Conservation (phyloP, 1,140 invertebrate genomes). For the Saxidomus purpurata region DNA sequence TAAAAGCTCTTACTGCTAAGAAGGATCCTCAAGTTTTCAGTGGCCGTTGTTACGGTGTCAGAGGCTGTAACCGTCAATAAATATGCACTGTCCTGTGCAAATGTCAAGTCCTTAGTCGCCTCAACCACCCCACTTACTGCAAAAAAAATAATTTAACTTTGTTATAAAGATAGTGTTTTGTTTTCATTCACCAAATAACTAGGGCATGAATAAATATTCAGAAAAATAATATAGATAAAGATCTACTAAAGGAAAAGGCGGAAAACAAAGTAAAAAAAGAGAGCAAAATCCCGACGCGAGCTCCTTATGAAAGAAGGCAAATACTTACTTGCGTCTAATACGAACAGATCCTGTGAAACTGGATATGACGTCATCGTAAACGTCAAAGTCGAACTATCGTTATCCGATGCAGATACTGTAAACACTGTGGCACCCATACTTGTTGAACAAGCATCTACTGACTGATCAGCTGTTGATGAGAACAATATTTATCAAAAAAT, state of each 20-base stretch:
- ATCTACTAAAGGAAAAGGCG: too few relatives aligned
- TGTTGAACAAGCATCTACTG: constrained; percentile 2
- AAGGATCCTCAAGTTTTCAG: background rate
- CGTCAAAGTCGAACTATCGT: constrained; percentile 22
- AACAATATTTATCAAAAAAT: background rate
- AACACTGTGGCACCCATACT: background rate
- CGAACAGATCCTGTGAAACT: constrained; percentile 24
- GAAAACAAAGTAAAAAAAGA: too few relatives aligned
- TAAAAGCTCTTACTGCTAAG: background rate
- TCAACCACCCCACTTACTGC: background rate
- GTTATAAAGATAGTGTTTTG: too few relatives aligned
- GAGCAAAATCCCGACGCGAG: too few relatives aligned
- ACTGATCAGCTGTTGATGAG: background rate
- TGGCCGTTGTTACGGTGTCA: background rate
- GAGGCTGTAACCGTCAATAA: constrained; percentile 3
- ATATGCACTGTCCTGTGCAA: constrained; percentile 30
- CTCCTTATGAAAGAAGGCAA: too few relatives aligned
- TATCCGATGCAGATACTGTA: constrained; percentile 16
- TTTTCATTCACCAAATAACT: too few relatives aligned
- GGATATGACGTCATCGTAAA: constrained; percentile 49
- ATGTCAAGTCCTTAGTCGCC: background rate
- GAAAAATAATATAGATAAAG: too few relatives aligned
- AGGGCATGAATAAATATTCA: too few relatives aligned
- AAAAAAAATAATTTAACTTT: too few relatives aligned
- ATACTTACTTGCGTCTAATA: constrained; percentile 24